Conservation (phyloP, 1,140 invertebrate genomes). For the Plodia interpunctella region DNA sequence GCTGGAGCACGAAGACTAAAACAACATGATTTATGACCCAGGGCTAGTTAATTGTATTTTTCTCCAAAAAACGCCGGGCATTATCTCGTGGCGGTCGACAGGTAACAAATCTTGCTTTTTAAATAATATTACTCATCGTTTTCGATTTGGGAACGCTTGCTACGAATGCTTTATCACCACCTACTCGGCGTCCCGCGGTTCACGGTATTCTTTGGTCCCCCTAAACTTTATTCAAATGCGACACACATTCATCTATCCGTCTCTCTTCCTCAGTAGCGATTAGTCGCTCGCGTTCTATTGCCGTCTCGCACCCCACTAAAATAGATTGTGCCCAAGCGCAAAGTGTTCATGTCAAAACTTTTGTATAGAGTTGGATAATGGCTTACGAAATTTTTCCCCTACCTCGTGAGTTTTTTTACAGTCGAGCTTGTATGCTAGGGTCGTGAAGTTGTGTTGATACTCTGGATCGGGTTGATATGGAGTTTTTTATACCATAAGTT, state of each 20-base stretch:
- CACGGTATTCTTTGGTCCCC: slow-evolving; percentile 62
- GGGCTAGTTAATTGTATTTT: slow-evolving; percentile 70
- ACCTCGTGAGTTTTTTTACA: slow-evolving; percentile 73
- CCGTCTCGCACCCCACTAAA: slow-evolving; percentile 67
- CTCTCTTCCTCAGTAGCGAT: slow-evolving; percentile 48
- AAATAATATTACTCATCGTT: slow-evolving; percentile 76
- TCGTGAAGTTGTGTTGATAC: slow-evolving; percentile 70
- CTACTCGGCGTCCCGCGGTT: slow-evolving; percentile 72
- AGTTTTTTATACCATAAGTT: slow-evolving; percentile 52
- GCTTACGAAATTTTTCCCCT: slow-evolving; percentile 75
- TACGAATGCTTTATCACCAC: slow-evolving; percentile 73
- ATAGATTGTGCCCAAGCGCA: slow-evolving; percentile 76
- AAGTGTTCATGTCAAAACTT: slow-evolving; percentile 74
- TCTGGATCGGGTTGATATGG: slow-evolving; percentile 48
- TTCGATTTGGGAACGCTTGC: slow-evolving; percentile 71
- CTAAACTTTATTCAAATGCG: slow-evolving; percentile 73
- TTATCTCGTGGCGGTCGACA: slow-evolving; percentile 66
- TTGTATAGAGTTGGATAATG: slow-evolving; percentile 68
- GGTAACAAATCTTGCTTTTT: slow-evolving; percentile 75
- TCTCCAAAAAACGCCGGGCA: slow-evolving; percentile 59
- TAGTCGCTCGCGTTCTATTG: slow-evolving; percentile 45
- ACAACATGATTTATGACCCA: slow-evolving; percentile 59
- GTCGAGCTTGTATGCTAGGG: slow-evolving; percentile 63
- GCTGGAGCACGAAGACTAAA: slow-evolving; percentile 39
- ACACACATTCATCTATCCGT: slow-evolving; percentile 60